Evolutionary conservation across 2,888 invertebrate species (phyloP), one percentile per base, ranked within the genome.

Genomic region (Chironomus riparius): DNA sequence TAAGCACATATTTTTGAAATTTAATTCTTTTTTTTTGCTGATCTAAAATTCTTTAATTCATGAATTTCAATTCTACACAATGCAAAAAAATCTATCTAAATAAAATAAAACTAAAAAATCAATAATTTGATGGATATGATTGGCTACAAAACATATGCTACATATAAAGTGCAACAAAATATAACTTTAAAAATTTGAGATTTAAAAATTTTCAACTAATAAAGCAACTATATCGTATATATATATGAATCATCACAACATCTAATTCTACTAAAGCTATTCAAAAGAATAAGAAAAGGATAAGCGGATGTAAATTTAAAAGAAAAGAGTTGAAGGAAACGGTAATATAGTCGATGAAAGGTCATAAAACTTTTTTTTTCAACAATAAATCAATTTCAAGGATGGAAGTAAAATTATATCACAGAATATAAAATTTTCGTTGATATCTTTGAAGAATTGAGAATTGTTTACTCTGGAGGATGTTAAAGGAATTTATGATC

Each of bases 161-260:
- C 38, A 38, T 38, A 38, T 38, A 38, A 38, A 38, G 38, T 38
- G 38, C 56, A 56, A 56, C n/a, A 56, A 56, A 50, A 50, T 50
- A n/a, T 4, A 56, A n/a, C n/a, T 18, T 56, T 13, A 28, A 50
- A 15, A n/a, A 50, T 50, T 50, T n/a, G n/a, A n/a, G n/a, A n/a
- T n/a, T n/a, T n/a, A 24, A 3, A 24, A 24, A 56, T 56, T 56
- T 24, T 4, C 5, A 21, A 24, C 13, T 24, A 22, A 24, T 65
- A 65, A 65, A 65, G 65, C 65, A 65, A 65, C 65, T 65, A 65
- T 65, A 65, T 65, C 18, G 10, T 21, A 65, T n/a, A n/a, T n/a
- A n/a, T n/a, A n/a, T 38, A 38, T 38, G 10, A 10, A 10, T 10
- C 2, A 38, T 10, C 38, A 38, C 38, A 38, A 38, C 38, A 38